Percentiles rank a stretch among this genome's conserved stretches.
Conservation (phyloP, 2,113 vertebrate genomes). For the Passer domesticus region DNA sequence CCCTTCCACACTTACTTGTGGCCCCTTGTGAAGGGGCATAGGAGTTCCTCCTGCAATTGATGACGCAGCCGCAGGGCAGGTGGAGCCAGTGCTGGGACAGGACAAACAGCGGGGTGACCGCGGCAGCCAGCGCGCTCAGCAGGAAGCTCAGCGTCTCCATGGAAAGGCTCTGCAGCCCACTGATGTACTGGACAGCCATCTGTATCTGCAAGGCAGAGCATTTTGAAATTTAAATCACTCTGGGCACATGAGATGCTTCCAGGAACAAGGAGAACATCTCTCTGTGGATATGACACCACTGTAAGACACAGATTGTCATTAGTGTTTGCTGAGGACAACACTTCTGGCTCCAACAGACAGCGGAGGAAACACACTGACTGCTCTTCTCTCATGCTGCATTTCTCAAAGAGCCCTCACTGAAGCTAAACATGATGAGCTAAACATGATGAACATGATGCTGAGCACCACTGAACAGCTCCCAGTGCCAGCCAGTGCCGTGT, state of each 20-base stretch:
- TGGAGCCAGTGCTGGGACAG: slow-evolving; percentile 92
- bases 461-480: not conserved
- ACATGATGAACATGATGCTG: too few relatives aligned
- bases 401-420: not conserved
- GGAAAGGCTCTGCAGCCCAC: slow-evolving; percentile 77
- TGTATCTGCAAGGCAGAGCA: slow-evolving; percentile 80
- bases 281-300: not conserved
- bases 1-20: slow-evolving; percentile 65
- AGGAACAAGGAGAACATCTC: slow-evolving; percentile 2
- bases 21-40: slow-evolving; percentile 53
- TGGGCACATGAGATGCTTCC: not conserved
- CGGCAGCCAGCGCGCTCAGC: slow-evolving; percentile 86
- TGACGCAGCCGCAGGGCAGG: slow-evolving; percentile 95
- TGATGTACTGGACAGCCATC: slow-evolving; percentile 82
- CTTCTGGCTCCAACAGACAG: not conserved
- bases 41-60: slow-evolving; percentile 83
- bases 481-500: not conserved
- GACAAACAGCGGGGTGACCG: slow-evolving; percentile 88
- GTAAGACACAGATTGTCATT: not conserved
- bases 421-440: too few relatives aligned
- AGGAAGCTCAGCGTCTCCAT: slow-evolving; percentile 89
- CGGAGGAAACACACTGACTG: not conserved
- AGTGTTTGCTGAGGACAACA: not conserved
- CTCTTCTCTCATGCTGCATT: not conserved
- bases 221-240: not conserved